A percentile compares a stretch with the other conserved stretches of the same genome.
Conservation (phyloP, 2,797 vertebrate genomes). For the Esox lucius region DNA sequence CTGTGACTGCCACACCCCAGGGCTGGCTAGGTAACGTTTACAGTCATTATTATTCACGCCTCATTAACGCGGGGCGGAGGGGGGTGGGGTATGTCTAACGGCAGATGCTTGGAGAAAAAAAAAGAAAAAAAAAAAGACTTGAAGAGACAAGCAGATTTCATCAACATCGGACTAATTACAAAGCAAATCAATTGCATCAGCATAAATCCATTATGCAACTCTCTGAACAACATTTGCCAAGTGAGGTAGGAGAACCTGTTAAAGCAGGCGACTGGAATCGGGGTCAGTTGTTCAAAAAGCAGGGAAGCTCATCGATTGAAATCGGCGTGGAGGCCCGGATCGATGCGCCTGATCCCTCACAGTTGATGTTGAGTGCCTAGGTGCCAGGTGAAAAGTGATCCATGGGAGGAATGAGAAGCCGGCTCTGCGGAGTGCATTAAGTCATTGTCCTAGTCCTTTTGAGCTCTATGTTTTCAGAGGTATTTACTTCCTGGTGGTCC, state of each 20-base stretch:
- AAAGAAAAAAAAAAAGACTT: constrained; percentile 15
- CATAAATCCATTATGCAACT: constrained; percentile 44
- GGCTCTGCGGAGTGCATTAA: constrained; percentile 65
- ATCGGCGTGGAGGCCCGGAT: constrained; percentile 54
- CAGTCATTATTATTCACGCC: no score
- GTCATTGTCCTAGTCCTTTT: constrained; percentile 42
- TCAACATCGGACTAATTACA: neutral
- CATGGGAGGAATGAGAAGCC: constrained; percentile 61
- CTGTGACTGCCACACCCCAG: no score
- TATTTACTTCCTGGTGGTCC: neutral
- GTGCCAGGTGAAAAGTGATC: constrained; percentile 72
- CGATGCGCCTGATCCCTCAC: constrained; percentile 65
- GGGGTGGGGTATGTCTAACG: constrained; percentile 11
- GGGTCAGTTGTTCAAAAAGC: constrained; percentile 55
- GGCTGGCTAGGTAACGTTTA: no score
- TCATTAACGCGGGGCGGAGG: neutral
- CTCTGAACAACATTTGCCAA: constrained; percentile 32
- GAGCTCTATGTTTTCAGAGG: neutral
- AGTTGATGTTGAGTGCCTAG: constrained; percentile 68
- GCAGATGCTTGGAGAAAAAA: constrained; percentile 26
- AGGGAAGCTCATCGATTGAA: constrained; percentile 60
- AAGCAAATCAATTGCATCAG: constrained; percentile 37
- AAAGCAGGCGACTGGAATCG: constrained; percentile 37
- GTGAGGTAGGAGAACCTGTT: constrained; percentile 29
- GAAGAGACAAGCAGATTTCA: neutral